A percentile compares a stretch with the other conserved stretches of the same genome.
Conservation (phyloP, 1,140 invertebrate genomes). For the Formica selysi region DNA sequence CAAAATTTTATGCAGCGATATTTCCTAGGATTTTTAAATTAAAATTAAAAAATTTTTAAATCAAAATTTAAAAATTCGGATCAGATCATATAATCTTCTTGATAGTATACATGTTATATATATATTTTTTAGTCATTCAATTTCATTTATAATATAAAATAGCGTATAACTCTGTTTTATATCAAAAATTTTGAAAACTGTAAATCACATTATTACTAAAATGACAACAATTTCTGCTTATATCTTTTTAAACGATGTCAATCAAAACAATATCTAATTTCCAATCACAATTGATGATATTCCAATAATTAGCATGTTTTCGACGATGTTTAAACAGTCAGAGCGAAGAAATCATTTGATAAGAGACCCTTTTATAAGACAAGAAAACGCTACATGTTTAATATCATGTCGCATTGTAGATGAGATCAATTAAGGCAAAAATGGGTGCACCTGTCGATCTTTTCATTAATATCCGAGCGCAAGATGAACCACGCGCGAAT, state of each 20-base stretch:
- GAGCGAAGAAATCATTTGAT: neutral
- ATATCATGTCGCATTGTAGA: too few relatives aligned
- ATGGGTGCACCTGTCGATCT: neutral
- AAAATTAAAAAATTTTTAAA: neutral
- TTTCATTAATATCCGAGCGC: constrained; percentile 18
- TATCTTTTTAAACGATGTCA: neutral
- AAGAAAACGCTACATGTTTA: neutral
- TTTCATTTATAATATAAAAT: neutral
- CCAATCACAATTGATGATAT: neutral
- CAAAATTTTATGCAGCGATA: neutral
- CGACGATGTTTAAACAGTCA: too few relatives aligned
- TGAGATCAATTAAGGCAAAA: neutral
- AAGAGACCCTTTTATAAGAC: neutral
- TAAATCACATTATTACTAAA: neutral
- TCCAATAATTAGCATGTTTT: neutral
- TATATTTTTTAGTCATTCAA: neutral
- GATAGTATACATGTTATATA: neutral
- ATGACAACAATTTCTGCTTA: neutral
- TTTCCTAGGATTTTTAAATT: too few relatives aligned
- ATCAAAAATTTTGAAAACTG: neutral
- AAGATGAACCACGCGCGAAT: constrained; percentile 1
- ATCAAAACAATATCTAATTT: neutral
- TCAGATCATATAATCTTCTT: neutral
- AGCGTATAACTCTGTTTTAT: neutral
- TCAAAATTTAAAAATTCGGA: neutral